phyloP scores from a whole-genome alignment of 2,888 invertebrate species.

The Phortica okadai region DNA sequence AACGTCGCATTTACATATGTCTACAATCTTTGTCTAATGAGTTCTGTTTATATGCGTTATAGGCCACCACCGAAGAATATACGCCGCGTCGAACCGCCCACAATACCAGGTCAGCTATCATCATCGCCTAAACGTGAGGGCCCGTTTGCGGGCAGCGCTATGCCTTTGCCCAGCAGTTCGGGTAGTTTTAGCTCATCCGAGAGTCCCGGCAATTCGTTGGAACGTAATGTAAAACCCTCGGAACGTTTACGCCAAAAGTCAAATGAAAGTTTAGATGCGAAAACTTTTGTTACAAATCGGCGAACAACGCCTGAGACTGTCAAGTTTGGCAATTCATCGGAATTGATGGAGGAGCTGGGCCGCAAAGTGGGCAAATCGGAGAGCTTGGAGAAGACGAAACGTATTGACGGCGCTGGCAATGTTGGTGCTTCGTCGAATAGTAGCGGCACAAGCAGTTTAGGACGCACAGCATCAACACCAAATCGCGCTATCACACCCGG shows the following conservation, averaged over 20 bases:
- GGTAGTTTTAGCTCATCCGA: slow-evolving; percentile 67
- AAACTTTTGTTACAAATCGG: slow-evolving; percentile 71
- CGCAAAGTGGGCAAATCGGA: slow-evolving; percentile 75
- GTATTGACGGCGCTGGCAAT: slow-evolving; percentile 56
- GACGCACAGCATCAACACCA: slow-evolving; percentile 69
- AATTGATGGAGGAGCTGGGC: slow-evolving; percentile 75
- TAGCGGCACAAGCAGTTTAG: slow-evolving; percentile 72
- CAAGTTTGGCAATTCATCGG: slow-evolving; percentile 71
- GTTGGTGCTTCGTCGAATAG: slow-evolving; percentile 46
- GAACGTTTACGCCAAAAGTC: slow-evolving; percentile 76
- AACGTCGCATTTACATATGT: not conserved
- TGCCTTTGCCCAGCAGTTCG: slow-evolving; percentile 67
- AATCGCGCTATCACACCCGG: slow-evolving; percentile 57
- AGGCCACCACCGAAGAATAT: slow-evolving; percentile 83
- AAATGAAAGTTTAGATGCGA: slow-evolving; percentile 75
- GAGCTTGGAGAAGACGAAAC: slow-evolving; percentile 73
- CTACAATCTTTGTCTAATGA: no score
- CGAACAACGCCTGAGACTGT: slow-evolving; percentile 75
- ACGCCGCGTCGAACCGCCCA: slow-evolving; percentile 80
- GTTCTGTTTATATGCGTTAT: slow-evolving; percentile 17
- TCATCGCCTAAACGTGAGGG: slow-evolving; percentile 74
- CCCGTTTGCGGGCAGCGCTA: slow-evolving; percentile 65
- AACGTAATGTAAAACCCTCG: slow-evolving; percentile 76
- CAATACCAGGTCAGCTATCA: slow-evolving; percentile 74
- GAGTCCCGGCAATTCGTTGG: slow-evolving; percentile 74